Base-by-base conservation (phyloP, 2,113 vertebrate genomes). In the Mirounga angustirostris region DNA sequence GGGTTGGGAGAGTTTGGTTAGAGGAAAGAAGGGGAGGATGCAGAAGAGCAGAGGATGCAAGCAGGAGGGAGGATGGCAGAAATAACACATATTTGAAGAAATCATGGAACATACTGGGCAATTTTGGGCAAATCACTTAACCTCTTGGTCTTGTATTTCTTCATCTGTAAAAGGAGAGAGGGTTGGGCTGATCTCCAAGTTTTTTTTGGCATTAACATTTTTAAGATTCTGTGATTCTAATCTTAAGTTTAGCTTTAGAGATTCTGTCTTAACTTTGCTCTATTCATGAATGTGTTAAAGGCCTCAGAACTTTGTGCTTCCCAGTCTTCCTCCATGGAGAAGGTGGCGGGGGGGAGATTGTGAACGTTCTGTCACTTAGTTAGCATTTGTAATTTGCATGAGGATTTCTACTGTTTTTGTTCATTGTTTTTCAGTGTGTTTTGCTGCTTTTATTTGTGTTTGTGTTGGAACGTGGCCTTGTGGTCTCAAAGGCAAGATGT, bases 361-460 rank as follows among this genome's bases (percentile, higher is more conserved):
- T 52, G 26, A 36, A 4, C n/a, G 0, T 65, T 83, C 22, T 89
- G 7, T 88, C 50, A 73, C n/a, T 81, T 52, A 54, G 12, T 50
- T 80, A 58, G 36, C 28, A 59, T 84, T 85, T 93, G 21, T 58
- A 46, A 92, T 46, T 52, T 86, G 52, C 8, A 7, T 7, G 43
- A 95, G 16, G 43, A 13, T 5, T 5, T n/a, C 13, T 2, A 7
- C 58, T 76, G 10, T 67, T 95, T 56, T 61, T 92, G 24, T 15
- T 82, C 16, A 28, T 54, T 50, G 19, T 71, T 94, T 96, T 84
- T 79, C 46, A 61, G 36, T 69, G 36, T 81, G 30, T 87, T 80
- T 85, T 81, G 56, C 87, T 89, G 19, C 52, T 92, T 92, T 96
- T 80, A 33, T 86, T 94, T 92, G 33, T 5, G 50, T 50, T 89